Evolutionary conservation across 2,888 invertebrate species (phyloP), one percentile per base, ranked within the genome.

Genomic region (Cryptops parisi): DNA sequence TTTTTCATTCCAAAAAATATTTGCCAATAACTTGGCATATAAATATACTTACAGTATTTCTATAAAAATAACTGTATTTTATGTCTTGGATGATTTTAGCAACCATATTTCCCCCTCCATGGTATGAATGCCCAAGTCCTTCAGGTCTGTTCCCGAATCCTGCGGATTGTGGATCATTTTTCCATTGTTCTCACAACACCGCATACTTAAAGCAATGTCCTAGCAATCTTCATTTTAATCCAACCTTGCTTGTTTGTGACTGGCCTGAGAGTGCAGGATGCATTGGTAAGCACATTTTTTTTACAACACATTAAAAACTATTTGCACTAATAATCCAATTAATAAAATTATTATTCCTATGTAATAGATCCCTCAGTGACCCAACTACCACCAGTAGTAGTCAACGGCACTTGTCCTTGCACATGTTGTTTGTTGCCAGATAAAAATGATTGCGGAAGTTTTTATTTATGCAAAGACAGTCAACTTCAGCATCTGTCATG

Each of bases 201-300:
- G 44, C 56, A n/a, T 47, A 53, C 33, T 21, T 54, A 19, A 58
- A 54, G 40, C 33, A 45, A 1, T 58, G 58, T 26, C 54, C 57
- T 2, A 23, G 53, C 2, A 47, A 26, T 17, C 44, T 56, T 4
- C 52, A 56, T 25, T 58, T 56, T 26, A 58, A 57, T 44, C 38
- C 58, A 4, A 24, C 12, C 5, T 40, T 52, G 25, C 40, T 49
- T 27, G 57, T 58, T 9, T 58, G 58, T 24, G 58, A 58, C 21
- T 58, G 58, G 58, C 57, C 58, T 17, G 9, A 55, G 22, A 44
- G 52, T 39, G 57, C 54, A 15, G 50, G 54, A 6, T 57, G 55
- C 24, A 46, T 26, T 52, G 46, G 33, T 33, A 33, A 33, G 15
- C n/a, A n/a, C n/a, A n/a, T n/a, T n/a, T n/a, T n/a, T n/a, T n/a